Base-by-base conservation (phyloP, 2,797 vertebrate genomes). In the Pipistrellus kuhlii region DNA sequence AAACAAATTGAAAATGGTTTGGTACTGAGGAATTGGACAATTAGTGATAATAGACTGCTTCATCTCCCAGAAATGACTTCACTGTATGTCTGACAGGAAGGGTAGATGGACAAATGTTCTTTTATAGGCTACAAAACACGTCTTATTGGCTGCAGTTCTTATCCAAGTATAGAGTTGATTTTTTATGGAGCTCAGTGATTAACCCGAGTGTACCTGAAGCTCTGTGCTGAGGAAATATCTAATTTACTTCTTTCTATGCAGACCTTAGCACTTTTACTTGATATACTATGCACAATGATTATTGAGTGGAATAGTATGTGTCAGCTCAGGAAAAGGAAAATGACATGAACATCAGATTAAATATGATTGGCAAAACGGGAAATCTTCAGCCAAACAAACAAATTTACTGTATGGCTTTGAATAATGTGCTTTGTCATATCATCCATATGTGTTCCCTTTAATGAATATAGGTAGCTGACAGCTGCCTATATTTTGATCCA, bases 401-500 rank as follows among this genome's bases (percentile, higher is more conserved):
- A 89, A 86, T 69, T 59, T 80, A 85, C 55, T 72, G 7, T 51
- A 38, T 20, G 23, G 4, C 62, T 94, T 80, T 94, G 23, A 62
- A 71, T 72, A 85, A 57, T 69, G 4, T 64, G 23, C 30, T 94
- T 83, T 90, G 66, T 62, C 53, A 69, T 55, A 46, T 88, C 92
- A 51, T 87, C 25, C 38, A 89, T 44, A 7, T 6, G 55, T 88
- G 12, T 85, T 85, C 6, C 25, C 9, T 8, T 94, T 92, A 81
- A 73, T 92, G 57, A 78, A 73, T 77, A 32, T 48, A 92, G 17
- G 27, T 75, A 96, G 51, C 41, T 88, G 86, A 76, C 27, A 88
- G 27, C 6, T 94, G 13, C 62, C 13, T 64, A 32, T 87, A 91
- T 87, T 86, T 94, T 44, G 73, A 90, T 82, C 44, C 27, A 94